Evolutionary conservation across 2,113 vertebrate species (phyloP), one percentile per base, ranked within the genome.

Genomic region (Saccopteryx leptura): DNA sequence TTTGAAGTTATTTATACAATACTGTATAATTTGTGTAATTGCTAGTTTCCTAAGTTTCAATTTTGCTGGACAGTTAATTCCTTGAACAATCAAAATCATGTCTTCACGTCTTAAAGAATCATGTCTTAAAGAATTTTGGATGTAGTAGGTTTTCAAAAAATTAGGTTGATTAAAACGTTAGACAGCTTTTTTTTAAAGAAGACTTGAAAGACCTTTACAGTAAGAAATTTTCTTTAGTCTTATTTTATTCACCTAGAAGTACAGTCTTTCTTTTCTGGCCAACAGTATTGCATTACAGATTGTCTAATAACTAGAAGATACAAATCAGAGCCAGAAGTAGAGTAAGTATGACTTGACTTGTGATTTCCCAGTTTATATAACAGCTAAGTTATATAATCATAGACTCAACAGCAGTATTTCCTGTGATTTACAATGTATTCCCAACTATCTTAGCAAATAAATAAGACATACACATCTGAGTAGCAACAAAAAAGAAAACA

Each of bases 341-440:
- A 81, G 92, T 69, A 68, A 92, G 39, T 63, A 46, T 74, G 31
- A 84, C 76, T 86, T 88, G 61, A 72, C 15, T 92, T 90, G 60
- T 71, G 48, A 86, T 74, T 91, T 94, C 91, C 50, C 56, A 88
- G 76, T 96, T 97, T 96, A 88, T 74, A 39, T 94, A 96, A 96
- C 69, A 91, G 48, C 23, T 50, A 84, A 54, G 21, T 95, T 93
- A 85, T 18, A 82, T 93, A 91, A 90, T 85, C 56, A 88, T 54
- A 60, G 72, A 75, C 60, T 86, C 79, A 69, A 82, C 2, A 12
- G 61, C 39, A 90, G 18, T 66, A 75, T 90, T 88, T 96, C 88
- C 46, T 97, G 50, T 50, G 56, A 46, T 60, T 86, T 88, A 88
- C 14, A 91, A 87, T 76, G 31, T 81, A 88, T 78, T 68, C 24